Base-by-base conservation (phyloP, 1,140 invertebrate genomes). In the Mactra quadrangularis region DNA sequence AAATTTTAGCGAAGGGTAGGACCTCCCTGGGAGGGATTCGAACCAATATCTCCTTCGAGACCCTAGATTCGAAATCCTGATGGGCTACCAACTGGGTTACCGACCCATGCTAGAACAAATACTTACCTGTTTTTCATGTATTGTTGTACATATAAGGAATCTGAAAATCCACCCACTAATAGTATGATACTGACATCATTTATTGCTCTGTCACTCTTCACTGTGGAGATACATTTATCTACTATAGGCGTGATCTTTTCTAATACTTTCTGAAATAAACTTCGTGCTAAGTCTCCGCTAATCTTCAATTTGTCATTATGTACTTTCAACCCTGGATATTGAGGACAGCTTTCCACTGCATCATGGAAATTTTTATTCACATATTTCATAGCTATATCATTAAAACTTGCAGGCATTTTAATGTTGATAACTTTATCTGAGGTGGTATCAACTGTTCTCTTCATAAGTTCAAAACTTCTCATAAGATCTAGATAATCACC, bases 111-210 rank as follows among this genome's bases (percentile, higher is more conserved):
- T n/a, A n/a, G n/a, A n/a, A n/a, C n/a, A n/a, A n/a, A 60, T 50
- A n/a, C 9, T 27, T 57, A 79, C 76, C 50, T 79, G 35, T 59
- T 45, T 53, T 70, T 59, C 31, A 79, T 66, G 7, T 41, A 19
- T 7, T 79, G 55, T 17, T 79, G 76, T 9, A 79, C 62, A 68
- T 38, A 79, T 0, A 19, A n/a, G 0, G 76, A 79, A n/a, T 79
- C 76, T 4, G 76, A 79, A 33, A 70, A 79, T 7, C 76, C 76
- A 4, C 76, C 76, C 9, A 79, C 76, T 62, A 79, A 68, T 17
- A 79, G 62, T 31, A 79, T 79, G 19, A 79, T 17, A n/a, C 62
- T 68, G n/a, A 79, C 31, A 2, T 22, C 17, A 0, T 38, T 9
- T 27, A 31, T 25, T 3, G n/a, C 9, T 25, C 6, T 17, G 25